phyloP scores from a whole-genome alignment of 2,797 vertebrate genomes.

The Threskiornis aethiopicus region DNA sequence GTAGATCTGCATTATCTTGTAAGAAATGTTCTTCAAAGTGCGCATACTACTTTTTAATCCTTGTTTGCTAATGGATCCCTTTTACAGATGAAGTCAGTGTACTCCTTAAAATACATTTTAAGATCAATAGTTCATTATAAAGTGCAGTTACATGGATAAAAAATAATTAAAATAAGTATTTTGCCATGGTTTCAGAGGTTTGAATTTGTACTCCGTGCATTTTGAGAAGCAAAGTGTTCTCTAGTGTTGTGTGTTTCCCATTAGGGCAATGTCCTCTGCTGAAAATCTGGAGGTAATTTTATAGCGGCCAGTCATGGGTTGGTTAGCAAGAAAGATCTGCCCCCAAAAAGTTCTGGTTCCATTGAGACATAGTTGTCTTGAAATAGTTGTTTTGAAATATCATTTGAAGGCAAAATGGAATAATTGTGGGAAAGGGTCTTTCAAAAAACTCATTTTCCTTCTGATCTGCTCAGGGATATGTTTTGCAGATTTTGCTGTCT shows the following conservation, averaged over 20 bases:
- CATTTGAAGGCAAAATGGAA: slow-evolving; percentile 30
- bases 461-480: not conserved
- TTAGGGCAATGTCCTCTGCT: slow-evolving; percentile 37
- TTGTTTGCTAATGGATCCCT: not conserved
- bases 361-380: slow-evolving; percentile 32
- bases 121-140: not conserved
- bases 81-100: not conserved
- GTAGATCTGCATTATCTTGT: not conserved
- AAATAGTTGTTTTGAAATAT: slow-evolving; percentile 41
- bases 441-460: slow-evolving; percentile 16
- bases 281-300: slow-evolving; percentile 64
- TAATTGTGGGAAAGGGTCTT: slow-evolving; percentile 42
- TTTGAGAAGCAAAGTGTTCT: not conserved
- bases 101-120: not conserved
- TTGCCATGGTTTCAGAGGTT: not conserved
- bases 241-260: slow-evolving; percentile 34
- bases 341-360: slow-evolving; percentile 26
- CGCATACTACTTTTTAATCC: not conserved
- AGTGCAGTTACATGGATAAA: not conserved
- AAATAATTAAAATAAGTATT: slow-evolving; percentile 1
- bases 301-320: slow-evolving; percentile 34
- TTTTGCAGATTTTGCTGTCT: slow-evolving; percentile 9
- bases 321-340: slow-evolving; percentile 40
- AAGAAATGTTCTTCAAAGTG: not conserved
- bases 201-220: not conserved